Conservation (phyloP, 2,113 vertebrate species). For the Ptilorrhoa leucosticta region DNA sequence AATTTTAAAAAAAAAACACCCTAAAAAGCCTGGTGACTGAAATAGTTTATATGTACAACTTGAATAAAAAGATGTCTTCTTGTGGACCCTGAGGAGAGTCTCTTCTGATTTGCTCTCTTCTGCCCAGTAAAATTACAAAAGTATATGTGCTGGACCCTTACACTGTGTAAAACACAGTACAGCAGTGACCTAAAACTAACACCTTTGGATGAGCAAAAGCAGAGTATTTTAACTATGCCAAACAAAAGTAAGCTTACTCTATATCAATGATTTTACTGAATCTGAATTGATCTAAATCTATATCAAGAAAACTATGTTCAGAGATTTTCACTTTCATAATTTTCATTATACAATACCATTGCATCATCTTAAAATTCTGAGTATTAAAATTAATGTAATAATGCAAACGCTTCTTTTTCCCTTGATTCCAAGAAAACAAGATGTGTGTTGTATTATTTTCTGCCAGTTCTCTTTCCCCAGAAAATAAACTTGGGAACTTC, state of each 20-base stretch:
- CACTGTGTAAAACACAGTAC: neutral
- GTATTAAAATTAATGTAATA: neutral
- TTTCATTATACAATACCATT: neutral
- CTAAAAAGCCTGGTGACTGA: neutral
- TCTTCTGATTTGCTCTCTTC: neutral
- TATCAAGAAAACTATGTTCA: neutral
- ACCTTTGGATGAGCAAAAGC: neutral
- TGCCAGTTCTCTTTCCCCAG: neutral
- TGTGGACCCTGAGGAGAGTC: neutral
- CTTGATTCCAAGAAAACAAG: neutral
- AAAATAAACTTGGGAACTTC: neutral
- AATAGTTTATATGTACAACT: neutral
- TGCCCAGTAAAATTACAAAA: neutral
- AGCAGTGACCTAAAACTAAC: neutral
- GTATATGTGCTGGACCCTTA: neutral
- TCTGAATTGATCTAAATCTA: neutral
- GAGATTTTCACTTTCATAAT: neutral
- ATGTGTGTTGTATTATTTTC: neutral
- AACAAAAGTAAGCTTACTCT: neutral
- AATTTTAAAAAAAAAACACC: neutral
- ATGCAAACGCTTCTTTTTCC: neutral
- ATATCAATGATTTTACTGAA: neutral
- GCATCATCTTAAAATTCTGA: neutral
- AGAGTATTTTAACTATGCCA: neutral
- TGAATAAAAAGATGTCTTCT: neutral